Percentiles rank a stretch among this genome's conserved stretches.
These are phyloP conservation scores for Enteromius afrohamiltoni DNA, from an alignment of 2,797 vertebrate genomes.

Conservation along the genomic window DNA sequence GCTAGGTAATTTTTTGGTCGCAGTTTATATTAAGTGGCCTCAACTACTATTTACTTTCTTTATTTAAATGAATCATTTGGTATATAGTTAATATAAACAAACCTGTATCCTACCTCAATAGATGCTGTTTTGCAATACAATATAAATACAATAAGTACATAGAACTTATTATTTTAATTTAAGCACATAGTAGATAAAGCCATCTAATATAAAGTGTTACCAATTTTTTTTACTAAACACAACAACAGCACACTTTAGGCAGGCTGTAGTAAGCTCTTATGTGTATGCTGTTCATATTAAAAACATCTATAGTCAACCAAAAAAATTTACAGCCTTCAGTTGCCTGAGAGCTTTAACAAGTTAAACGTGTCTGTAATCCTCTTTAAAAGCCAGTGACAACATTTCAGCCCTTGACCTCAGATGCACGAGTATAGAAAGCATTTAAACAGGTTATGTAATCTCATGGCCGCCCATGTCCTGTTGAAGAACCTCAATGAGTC, in stretches of 20 bases:
- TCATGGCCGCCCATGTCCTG: constrained; percentile 50
- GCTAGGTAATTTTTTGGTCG: neutral
- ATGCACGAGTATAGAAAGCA: neutral
- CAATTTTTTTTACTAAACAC: neutral
- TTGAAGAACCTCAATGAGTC: constrained; percentile 45
- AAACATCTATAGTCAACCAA: neutral
- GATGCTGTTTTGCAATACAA: too few species aligned
- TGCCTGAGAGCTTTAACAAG: neutral
- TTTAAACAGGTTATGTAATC: constrained; percentile 50
- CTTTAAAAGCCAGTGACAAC: neutral
- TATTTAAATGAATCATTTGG: too few species aligned
- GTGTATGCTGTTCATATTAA: neutral
- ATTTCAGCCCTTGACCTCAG: neutral
- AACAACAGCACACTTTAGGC: neutral
- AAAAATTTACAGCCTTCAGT: neutral
- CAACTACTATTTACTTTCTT: too few species aligned
- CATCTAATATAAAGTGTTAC: too few species aligned
- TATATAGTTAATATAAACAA: too few species aligned
- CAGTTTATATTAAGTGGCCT: too few species aligned
- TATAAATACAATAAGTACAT: too few species aligned
- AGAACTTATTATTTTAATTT: too few species aligned
- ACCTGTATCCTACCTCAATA: too few species aligned
- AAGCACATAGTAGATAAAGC: too few species aligned
- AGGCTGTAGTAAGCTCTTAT: neutral
- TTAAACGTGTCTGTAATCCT: neutral